Conservation (phyloP, 2,797 vertebrate species). For the Spondyliosoma cantharus region DNA sequence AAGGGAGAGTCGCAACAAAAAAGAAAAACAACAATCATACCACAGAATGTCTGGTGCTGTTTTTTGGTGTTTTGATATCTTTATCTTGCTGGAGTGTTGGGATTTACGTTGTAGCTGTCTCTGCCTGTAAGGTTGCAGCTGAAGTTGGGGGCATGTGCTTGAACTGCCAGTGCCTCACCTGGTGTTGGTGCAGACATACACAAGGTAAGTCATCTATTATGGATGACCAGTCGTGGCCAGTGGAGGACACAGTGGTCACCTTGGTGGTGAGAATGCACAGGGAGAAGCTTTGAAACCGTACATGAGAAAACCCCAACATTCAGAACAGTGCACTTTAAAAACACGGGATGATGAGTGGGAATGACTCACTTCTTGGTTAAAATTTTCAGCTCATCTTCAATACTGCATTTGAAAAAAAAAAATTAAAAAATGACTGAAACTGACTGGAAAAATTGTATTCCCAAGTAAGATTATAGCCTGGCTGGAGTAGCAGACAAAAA, state of each 20-base stretch:
- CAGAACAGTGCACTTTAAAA: slow-evolving; percentile 22
- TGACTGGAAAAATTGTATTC: not conserved
- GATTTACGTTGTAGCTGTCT: slow-evolving; percentile 29
- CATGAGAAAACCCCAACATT: slow-evolving; percentile 28
- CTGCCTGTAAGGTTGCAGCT: slow-evolving; percentile 34
- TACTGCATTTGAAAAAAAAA: not conserved
- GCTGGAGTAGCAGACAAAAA: slow-evolving; percentile 13
- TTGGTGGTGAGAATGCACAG: slow-evolving; percentile 54
- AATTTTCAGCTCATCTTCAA: not conserved
- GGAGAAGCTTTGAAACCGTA: slow-evolving; percentile 57
- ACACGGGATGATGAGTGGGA: not conserved
- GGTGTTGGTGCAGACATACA: slow-evolving; percentile 59
- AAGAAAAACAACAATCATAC: slow-evolving; percentile 21
- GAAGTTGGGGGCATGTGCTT: slow-evolving; percentile 60
- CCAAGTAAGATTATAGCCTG: slow-evolving; percentile 12
- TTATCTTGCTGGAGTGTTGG: not conserved
- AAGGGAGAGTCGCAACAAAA: slow-evolving; percentile 34
- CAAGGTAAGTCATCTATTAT: slow-evolving; percentile 79
- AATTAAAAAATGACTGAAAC: not conserved
- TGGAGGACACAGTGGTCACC: slow-evolving; percentile 72
- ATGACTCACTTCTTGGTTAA: not conserved
- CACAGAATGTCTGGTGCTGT: slow-evolving; percentile 11
- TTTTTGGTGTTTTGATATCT: slow-evolving; percentile 9
- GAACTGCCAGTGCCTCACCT: slow-evolving; percentile 59
- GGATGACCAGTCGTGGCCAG: slow-evolving; percentile 57